phyloP scores from a whole-genome alignment of 2,113 vertebrate species.

The Elachura formosa region DNA sequence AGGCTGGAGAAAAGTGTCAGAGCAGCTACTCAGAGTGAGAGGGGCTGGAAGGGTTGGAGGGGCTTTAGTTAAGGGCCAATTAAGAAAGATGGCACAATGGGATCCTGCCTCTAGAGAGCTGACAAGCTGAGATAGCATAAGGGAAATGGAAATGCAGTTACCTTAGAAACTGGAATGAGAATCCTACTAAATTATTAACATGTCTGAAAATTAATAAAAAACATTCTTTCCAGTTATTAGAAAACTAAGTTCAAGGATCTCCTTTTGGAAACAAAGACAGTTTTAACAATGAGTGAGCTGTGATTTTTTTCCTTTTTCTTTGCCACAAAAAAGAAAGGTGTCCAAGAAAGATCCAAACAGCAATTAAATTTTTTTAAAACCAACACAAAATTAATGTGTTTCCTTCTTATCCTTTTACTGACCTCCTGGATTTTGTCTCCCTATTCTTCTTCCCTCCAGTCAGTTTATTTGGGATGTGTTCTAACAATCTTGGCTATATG shows the following conservation, averaged over 20 bases:
- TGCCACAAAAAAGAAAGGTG: constrained; percentile 76
- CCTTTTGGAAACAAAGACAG: constrained; percentile 76
- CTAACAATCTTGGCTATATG: not conserved
- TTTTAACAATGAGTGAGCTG: constrained; percentile 74
- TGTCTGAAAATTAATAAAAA: constrained; percentile 79
- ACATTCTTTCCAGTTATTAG: constrained; percentile 79
- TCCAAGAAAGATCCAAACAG: constrained; percentile 72
- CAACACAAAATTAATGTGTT: not conserved
- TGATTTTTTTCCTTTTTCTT: constrained; percentile 76
- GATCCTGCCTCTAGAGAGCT: not conserved
- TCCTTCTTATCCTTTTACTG: not conserved
- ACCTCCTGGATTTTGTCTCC: not conserved
- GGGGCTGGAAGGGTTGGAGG: not conserved
- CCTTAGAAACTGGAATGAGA: constrained; percentile 46
- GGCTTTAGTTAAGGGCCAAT: not conserved
- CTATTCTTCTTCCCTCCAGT: not conserved
- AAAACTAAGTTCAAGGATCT: constrained; percentile 80
- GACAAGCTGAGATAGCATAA: not conserved
- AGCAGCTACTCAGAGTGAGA: not conserved
- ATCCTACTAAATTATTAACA: constrained; percentile 80
- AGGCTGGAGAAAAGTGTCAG: not conserved
- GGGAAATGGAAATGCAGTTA: not conserved
- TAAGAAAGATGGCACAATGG: not conserved
- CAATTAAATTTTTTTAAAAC: not conserved
- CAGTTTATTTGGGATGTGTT: not conserved